Evolutionary conservation across 2,888 invertebrate genomes (phyloP).

Genomic region (Lepidocyrtoides sp.): DNA sequence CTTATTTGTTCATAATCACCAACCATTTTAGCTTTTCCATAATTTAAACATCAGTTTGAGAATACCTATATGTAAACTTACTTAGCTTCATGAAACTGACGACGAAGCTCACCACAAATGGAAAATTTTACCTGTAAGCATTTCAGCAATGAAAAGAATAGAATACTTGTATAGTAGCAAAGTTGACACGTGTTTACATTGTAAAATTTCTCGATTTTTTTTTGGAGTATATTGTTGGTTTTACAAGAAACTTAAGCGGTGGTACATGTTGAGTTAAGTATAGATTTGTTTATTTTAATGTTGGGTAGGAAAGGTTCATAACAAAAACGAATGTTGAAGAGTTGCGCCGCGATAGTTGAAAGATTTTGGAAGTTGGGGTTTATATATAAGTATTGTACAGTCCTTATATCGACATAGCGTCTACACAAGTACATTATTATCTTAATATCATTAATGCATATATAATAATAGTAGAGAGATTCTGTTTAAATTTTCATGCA

Average conservation of each 20-base stretch:
- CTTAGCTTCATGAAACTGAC: not conserved
- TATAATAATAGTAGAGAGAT: slow-evolving; percentile 28
- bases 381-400: slow-evolving; percentile 68
- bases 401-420: slow-evolving; percentile 40
- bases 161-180: slow-evolving; percentile 42
- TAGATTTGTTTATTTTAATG: slow-evolving; percentile 31
- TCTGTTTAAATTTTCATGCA: slow-evolving; percentile 30
- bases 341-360: slow-evolving; percentile 69
- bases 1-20: not conserved
- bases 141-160: slow-evolving; percentile 35
- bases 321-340: slow-evolving; percentile 37
- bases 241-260: not conserved
- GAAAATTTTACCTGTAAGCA: slow-evolving; percentile 23
- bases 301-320: slow-evolving; percentile 36
- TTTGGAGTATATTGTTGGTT: slow-evolving; percentile 56
- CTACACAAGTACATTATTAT: slow-evolving; percentile 36
- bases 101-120: slow-evolving; percentile 21
- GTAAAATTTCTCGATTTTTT: slow-evolving; percentile 16
- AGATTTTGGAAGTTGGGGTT: slow-evolving; percentile 69
- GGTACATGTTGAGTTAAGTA: not conserved
- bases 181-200: slow-evolving; percentile 53
- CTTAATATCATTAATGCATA: not conserved
- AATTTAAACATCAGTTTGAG: not conserved
- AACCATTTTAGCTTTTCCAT: not conserved
- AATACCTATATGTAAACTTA: not conserved